Evolutionary conservation across 2,113 vertebrate species (phyloP).

Genomic region (Spilogale gracilis): DNA sequence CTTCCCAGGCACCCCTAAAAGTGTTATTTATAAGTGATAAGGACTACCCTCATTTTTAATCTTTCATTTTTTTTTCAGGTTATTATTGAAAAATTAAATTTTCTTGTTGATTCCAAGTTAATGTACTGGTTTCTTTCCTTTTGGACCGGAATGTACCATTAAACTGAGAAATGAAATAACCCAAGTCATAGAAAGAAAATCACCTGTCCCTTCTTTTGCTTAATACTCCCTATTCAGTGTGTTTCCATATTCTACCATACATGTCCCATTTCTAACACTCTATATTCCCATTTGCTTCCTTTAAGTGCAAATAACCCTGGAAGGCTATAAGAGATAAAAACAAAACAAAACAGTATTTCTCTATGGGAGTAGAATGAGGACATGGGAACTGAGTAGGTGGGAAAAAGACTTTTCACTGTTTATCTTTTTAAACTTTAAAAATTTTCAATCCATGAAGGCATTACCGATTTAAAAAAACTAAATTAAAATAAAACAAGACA

Average conservation of each 20-base stretch:
- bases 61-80: conserved; percentile 49
- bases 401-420: not conserved
- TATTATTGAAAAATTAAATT: conserved; percentile 15
- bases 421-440: conserved; percentile 11
- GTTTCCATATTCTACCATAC: not conserved
- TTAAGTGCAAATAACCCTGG: not conserved
- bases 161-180: conserved; percentile 30
- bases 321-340: conserved; percentile 14
- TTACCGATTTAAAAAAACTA: not conserved
- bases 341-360: not conserved
- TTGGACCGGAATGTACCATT: not conserved
- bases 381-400: not conserved
- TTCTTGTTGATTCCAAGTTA: conserved; percentile 27
- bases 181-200: conserved; percentile 8
- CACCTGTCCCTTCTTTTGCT: not conserved
- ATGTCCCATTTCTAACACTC: conserved; percentile 21
- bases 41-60: not conserved
- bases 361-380: not conserved
- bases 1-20: not conserved
- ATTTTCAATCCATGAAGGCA: not conserved
- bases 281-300: conserved; percentile 40
- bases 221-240: not conserved
- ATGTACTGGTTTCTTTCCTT: not conserved
- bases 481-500: not conserved
- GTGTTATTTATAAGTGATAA: conserved; percentile 18